A percentile compares a stretch with the other conserved stretches of the same genome.
These are phyloP conservation scores for Coenobita brevimanus DNA, from an alignment of 1,140 invertebrate species.

Conservation along the genomic window DNA sequence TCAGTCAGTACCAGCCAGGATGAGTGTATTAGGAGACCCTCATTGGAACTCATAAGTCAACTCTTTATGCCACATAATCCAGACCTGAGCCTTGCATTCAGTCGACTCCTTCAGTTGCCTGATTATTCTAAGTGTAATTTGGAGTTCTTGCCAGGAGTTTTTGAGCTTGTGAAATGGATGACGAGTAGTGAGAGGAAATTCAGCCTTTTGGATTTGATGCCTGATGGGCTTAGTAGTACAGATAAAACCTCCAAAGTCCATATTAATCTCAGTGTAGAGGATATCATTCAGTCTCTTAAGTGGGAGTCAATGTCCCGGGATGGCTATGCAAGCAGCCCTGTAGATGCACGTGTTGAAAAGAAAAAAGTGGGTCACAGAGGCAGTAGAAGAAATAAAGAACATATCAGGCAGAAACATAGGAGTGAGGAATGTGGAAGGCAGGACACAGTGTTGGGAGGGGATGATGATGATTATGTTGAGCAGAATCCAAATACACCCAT, in stretches of 20 bases:
- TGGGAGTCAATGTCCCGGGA: neutral
- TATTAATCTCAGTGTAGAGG: conserved; percentile 9
- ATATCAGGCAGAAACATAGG: neutral
- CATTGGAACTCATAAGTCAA: too few relatives aligned
- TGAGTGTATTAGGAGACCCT: too few relatives aligned
- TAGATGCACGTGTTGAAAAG: neutral
- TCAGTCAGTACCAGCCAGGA: too few relatives aligned
- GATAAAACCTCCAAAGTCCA: neutral
- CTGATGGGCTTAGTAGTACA: neutral
- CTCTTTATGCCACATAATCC: too few relatives aligned
- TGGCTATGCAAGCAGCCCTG: too few relatives aligned
- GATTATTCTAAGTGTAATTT: neutral
- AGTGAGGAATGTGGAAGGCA: neutral
- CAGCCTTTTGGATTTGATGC: neutral
- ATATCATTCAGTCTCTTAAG: conserved; percentile 10
- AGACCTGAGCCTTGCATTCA: neutral
- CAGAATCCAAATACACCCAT: too few relatives aligned
- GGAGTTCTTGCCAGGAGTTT: neutral
- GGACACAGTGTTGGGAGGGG: too few relatives aligned
- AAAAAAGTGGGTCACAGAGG: neutral
- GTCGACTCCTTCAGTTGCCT: neutral
- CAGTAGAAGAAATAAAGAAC: neutral
- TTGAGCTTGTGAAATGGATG: conserved; percentile 34
- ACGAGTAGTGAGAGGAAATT: conserved; percentile 41
- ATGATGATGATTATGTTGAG: too few relatives aligned